A percentile compares a stretch with the other conserved stretches of the same genome.
phyloP scores from a whole-genome alignment of 2,797 vertebrate species.

The Cetoscarus ocellatus region DNA sequence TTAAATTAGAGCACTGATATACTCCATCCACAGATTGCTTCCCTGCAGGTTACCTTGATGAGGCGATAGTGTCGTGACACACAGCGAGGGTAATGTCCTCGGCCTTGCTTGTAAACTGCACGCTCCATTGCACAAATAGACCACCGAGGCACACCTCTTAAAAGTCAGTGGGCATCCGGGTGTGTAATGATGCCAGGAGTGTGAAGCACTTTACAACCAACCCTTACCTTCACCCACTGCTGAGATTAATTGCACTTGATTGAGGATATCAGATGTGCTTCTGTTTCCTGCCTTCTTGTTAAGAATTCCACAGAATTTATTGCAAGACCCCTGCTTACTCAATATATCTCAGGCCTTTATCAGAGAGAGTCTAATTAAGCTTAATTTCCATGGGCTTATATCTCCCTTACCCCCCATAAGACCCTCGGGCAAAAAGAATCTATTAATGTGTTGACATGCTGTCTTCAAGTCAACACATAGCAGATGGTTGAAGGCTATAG shows the following conservation, averaged over 20 bases:
- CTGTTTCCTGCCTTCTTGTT: slow-evolving; percentile 61
- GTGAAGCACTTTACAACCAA: slow-evolving; percentile 72
- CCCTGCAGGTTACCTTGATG: slow-evolving; percentile 67
- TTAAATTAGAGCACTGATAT: slow-evolving; percentile 52
- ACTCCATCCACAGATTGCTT: slow-evolving; percentile 64
- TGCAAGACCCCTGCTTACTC: slow-evolving; percentile 62
- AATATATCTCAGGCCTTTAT: slow-evolving; percentile 74
- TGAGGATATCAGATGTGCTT: slow-evolving; percentile 71
- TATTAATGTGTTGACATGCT: slow-evolving; percentile 32
- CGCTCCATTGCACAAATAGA: slow-evolving; percentile 79
- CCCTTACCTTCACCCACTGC: slow-evolving; percentile 68
- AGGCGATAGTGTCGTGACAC: slow-evolving; percentile 71
- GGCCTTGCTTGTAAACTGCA: slow-evolving; percentile 78
- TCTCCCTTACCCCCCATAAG: slow-evolving; percentile 11
- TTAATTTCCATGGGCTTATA: slow-evolving; percentile 57
- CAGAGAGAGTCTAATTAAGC: slow-evolving; percentile 67
- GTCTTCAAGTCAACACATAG: slow-evolving; percentile 6
- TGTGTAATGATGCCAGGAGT: slow-evolving; percentile 76
- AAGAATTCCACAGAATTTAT: slow-evolving; percentile 69
- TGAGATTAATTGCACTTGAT: slow-evolving; percentile 84
- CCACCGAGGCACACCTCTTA: slow-evolving; percentile 65
- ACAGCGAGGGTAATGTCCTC: slow-evolving; percentile 74
- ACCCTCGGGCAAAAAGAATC: slow-evolving; percentile 29
- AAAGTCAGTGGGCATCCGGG: slow-evolving; percentile 68
- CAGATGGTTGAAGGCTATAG: not conserved